Evolutionary conservation across 2,113 vertebrate genomes (phyloP).

Genomic region (Tupaia tana): DNA sequence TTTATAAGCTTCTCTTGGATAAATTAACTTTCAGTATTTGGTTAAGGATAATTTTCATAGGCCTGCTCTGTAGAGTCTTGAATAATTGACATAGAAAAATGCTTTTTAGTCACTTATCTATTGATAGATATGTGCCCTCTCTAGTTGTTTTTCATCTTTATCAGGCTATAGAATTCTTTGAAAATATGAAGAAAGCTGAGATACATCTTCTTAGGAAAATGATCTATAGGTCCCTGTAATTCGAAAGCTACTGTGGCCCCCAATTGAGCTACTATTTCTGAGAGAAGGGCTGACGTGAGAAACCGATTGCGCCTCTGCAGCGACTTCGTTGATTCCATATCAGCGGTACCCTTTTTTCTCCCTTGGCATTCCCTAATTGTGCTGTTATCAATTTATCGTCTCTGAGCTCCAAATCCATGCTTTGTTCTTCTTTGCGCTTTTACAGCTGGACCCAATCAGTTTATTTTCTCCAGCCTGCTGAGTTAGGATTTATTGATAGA

Average conservation of each 20-base stretch:
- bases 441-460: neutral
- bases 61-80: neutral
- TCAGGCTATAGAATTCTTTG: neutral
- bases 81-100: conserved; percentile 28
- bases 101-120: neutral
- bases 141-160: neutral
- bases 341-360: no score
- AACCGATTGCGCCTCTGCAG: neutral
- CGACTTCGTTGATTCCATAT: neutral
- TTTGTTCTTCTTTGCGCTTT: neutral
- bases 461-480: neutral
- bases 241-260: neutral
- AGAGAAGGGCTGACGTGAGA: neutral
- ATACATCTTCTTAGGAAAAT: neutral
- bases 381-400: neutral
- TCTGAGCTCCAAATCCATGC: neutral
- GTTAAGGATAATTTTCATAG: conserved; percentile 58
- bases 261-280: neutral
- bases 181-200: conserved; percentile 7
- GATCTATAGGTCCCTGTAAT: neutral
- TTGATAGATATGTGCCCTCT: neutral
- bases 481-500: neutral
- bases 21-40: conserved; percentile 39
- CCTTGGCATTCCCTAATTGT: neutral
- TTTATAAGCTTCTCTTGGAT: conserved; percentile 40